These are phyloP conservation scores for Graphium colonna DNA, from an alignment of 2,888 invertebrate species.

Conservation along the genomic window DNA sequence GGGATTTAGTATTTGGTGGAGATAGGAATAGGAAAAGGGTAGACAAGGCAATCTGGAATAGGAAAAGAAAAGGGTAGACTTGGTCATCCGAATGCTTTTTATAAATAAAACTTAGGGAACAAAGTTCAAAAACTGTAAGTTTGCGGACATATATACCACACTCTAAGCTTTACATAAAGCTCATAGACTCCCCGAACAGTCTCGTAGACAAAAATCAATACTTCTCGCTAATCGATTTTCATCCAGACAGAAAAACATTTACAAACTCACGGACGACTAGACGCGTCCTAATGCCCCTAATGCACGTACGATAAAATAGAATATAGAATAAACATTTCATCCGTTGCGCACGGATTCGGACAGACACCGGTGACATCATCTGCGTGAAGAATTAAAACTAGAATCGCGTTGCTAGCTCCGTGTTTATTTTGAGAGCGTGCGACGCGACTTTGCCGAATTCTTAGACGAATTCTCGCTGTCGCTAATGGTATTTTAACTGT, in stretches of 20 bases:
- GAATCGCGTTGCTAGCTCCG: slow-evolving; percentile 13
- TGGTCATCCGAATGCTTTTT: too few relatives aligned
- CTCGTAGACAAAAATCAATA: too few relatives aligned
- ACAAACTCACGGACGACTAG: neutral
- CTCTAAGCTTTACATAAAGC: too few relatives aligned
- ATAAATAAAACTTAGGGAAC: too few relatives aligned
- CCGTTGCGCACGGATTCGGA: slow-evolving; percentile 2
- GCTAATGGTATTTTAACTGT: too few relatives aligned
- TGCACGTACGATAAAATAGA: neutral
- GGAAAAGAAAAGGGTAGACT: too few relatives aligned
- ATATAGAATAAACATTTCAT: slow-evolving; percentile 10
- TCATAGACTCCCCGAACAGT: too few relatives aligned
- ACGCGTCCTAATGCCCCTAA: neutral
- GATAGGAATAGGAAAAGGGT: too few relatives aligned
- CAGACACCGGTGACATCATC: slow-evolving; percentile 22
- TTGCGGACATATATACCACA: too few relatives aligned
- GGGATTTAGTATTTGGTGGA: too few relatives aligned
- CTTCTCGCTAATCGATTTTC: neutral
- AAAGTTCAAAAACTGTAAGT: too few relatives aligned
- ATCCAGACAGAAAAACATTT: neutral
- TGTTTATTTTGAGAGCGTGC: slow-evolving; percentile 18
- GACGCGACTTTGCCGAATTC: slow-evolving; percentile 7
- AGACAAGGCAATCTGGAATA: too few relatives aligned
- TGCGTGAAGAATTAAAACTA: slow-evolving; percentile 14
- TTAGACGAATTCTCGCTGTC: slow-evolving; percentile 3